These are phyloP conservation scores for Orestias chungarensis DNA, from an alignment of 2,797 vertebrate genomes.

Conservation along the genomic window DNA sequence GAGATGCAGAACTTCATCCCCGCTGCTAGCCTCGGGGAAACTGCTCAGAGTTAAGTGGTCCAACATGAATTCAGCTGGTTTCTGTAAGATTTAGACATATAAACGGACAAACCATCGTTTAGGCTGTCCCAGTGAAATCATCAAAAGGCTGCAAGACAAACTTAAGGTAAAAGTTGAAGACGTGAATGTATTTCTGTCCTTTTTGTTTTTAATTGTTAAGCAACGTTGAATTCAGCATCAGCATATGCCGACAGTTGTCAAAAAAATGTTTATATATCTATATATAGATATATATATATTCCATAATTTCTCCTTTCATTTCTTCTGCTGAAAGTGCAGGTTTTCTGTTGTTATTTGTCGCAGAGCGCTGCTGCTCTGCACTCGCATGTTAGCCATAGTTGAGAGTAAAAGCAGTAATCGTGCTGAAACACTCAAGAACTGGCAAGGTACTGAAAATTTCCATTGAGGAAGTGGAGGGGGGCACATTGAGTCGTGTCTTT, in stretches of 20 bases:
- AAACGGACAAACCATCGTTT: not conserved
- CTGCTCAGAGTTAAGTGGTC: slow-evolving; percentile 1
- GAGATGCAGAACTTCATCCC: not conserved
- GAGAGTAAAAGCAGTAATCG: slow-evolving; percentile 47
- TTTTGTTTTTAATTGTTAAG: not conserved
- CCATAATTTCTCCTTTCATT: slow-evolving; percentile 9
- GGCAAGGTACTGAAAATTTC: slow-evolving; percentile 72
- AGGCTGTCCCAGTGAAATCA: slow-evolving; percentile 3
- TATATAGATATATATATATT: not conserved
- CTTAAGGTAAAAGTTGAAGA: slow-evolving; percentile 22
- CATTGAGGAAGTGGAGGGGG: slow-evolving; percentile 76
- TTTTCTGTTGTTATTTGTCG: slow-evolving; percentile 5
- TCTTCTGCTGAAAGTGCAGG: slow-evolving; percentile 32
- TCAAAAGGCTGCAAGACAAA: slow-evolving; percentile 20
- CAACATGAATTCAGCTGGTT: not conserved
- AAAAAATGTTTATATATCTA: no score
- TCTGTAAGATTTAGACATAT: slow-evolving; percentile 1
- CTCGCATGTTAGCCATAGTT: slow-evolving; percentile 61
- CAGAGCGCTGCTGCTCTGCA: slow-evolving; percentile 48
- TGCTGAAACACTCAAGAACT: slow-evolving; percentile 57
- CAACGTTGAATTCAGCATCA: not conserved
- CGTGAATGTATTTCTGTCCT: slow-evolving; percentile 52
- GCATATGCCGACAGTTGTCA: no score
- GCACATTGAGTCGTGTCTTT: slow-evolving; percentile 54
- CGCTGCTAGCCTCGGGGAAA: not conserved